Conservation (phyloP, 2,797 vertebrate species). For the Chelon labrosus region DNA sequence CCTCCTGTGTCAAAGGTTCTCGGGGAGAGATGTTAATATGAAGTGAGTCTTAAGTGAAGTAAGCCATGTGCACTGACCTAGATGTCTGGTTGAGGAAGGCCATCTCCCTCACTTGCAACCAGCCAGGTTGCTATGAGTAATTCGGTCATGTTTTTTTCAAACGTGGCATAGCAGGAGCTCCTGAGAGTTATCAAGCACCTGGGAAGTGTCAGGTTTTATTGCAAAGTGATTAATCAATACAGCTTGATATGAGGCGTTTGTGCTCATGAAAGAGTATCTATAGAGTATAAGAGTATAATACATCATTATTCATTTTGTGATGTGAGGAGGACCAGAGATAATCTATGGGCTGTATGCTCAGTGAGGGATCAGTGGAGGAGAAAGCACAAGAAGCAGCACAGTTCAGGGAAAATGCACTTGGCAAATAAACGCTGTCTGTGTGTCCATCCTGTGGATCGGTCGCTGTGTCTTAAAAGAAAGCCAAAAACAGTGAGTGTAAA, state of each 20-base stretch:
- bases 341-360: conserved; percentile 8
- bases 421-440: neutral
- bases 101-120: conserved; percentile 37
- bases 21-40: conserved; percentile 23
- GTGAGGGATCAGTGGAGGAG: conserved; percentile 17
- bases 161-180: conserved; percentile 20
- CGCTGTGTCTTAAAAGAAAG: neutral
- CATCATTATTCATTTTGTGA: conserved; percentile 2
- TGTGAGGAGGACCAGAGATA: conserved; percentile 8
- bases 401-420: neutral
- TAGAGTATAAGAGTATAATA: neutral
- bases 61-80: conserved; percentile 75
- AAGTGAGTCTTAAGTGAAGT: conserved; percentile 48
- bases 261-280: conserved; percentile 11
- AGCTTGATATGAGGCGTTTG: conserved; percentile 13
- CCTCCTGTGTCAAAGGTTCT: conserved; percentile 37
- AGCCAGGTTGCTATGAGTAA: conserved; percentile 60
- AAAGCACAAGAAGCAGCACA: conserved; percentile 7
- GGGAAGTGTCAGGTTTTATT: neutral
- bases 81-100: conserved; percentile 63
- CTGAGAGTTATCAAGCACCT: conserved; percentile 3
- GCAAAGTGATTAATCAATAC: conserved; percentile 6
- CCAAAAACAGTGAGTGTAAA: neutral
- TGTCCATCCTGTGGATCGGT: neutral
- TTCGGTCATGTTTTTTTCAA: conserved; percentile 47